phyloP scores from a whole-genome alignment of 30 jellyfish, hydroid and myxozoan genomes.

The Turritopsis rubra region DNA sequence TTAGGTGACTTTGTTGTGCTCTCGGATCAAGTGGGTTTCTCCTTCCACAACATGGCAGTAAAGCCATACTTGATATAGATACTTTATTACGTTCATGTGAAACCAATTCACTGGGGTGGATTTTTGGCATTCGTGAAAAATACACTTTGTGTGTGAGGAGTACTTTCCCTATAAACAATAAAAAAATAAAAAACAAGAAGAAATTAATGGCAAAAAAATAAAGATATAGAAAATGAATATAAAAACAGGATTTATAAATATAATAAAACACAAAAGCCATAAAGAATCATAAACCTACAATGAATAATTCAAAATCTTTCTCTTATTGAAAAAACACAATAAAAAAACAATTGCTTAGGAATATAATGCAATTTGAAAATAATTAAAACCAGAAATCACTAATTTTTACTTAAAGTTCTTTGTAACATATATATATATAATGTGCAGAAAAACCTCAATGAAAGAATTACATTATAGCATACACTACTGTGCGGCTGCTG shows the following conservation, averaged over 20 bases:
- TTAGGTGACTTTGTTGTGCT: slow-evolving; percentile 44
- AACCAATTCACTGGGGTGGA: slow-evolving; percentile 3
- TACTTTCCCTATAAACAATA: not conserved
- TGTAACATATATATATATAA: too few relatives aligned
- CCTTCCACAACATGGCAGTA: slow-evolving; percentile 30
- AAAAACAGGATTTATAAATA: not conserved
- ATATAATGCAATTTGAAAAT: not conserved
- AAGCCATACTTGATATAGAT: not conserved
- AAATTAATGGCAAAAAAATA: not conserved
- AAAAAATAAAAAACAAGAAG: not conserved
- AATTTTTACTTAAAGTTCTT: not conserved
- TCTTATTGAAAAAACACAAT: not conserved
- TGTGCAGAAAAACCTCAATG: not conserved
- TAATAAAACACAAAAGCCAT: not conserved
- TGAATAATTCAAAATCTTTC: not conserved
- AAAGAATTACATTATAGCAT: too few relatives aligned
- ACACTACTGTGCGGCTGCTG: too few relatives aligned
- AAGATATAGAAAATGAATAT: not conserved
- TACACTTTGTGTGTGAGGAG: not conserved
- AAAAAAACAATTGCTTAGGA: not conserved
- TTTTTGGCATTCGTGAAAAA: not conserved
- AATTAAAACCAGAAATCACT: too few relatives aligned
- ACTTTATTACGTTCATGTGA: not conserved
- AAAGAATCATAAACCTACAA: not conserved
- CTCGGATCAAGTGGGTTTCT: slow-evolving; percentile 29